Percentiles rank a stretch among this genome's conserved stretches.
Evolutionary conservation across 2,797 vertebrate species (phyloP).

Genomic region (Xyrichtys novacula): DNA sequence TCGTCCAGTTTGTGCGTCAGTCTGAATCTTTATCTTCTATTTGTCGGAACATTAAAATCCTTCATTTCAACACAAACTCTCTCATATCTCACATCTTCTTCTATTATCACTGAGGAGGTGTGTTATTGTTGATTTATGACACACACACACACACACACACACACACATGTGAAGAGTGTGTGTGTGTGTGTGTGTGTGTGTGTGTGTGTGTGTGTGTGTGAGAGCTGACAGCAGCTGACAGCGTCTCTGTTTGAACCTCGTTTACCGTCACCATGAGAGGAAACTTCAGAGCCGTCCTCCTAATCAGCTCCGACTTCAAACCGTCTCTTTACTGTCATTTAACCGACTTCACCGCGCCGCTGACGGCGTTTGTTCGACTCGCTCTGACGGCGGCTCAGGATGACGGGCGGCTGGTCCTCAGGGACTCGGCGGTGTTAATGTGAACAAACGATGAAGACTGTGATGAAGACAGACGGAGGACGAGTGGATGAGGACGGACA

Average conservation of each 20-base stretch:
- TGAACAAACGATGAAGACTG: conserved; percentile 53
- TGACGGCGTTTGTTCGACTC: conserved; percentile 14
- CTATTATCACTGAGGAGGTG: conserved; percentile 11
- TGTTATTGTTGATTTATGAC: conserved; percentile 23
- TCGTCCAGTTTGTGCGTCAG: neutral
- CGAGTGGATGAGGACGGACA: neutral
- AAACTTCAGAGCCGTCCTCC: conserved; percentile 36
- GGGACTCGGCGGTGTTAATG: conserved; percentile 71
- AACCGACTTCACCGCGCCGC: neutral
- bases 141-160: neutral
- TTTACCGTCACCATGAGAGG: conserved; percentile 44
- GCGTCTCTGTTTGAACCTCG: conserved; percentile 15
- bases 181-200: neutral
- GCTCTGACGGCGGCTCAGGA: conserved; percentile 28
- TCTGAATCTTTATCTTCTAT: conserved; percentile 10
- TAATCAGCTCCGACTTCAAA: conserved; percentile 63
- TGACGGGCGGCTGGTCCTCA: conserved; percentile 60
- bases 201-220: no score
- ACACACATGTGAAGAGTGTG: neutral
- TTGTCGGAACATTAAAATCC: neutral
- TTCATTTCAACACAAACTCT: neutral
- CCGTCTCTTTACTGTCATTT: conserved; percentile 35
- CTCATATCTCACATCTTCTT: neutral
- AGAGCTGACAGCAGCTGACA: conserved; percentile 38
- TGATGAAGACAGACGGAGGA: neutral